A percentile compares a stretch with the other conserved stretches of the same genome.
Conservation (phyloP, 2,888 invertebrate genomes). For the Hypsopygia costalis region DNA sequence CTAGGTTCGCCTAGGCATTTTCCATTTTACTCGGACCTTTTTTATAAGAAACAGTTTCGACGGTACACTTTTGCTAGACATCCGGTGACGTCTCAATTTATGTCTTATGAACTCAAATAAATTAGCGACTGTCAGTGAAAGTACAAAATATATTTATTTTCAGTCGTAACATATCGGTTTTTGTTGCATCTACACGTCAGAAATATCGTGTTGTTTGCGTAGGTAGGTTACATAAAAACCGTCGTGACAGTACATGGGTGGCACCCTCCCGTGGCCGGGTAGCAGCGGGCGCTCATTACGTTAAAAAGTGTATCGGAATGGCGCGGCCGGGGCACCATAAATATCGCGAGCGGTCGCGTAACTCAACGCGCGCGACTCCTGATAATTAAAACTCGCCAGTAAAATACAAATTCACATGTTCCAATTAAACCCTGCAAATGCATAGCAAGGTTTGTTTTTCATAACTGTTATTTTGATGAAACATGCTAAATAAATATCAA, state of each 20-base stretch:
- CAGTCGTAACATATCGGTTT: no score
- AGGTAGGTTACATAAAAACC: slow-evolving; percentile 20
- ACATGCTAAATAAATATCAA: no score
- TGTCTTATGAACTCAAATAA: no score
- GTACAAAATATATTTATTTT: no score
- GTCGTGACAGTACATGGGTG: slow-evolving; percentile 31
- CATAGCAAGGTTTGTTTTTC: slow-evolving; percentile 55
- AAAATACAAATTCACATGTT: slow-evolving; percentile 77
- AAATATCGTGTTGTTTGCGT: neutral
- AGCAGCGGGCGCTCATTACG: slow-evolving; percentile 70
- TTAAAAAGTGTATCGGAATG: slow-evolving; percentile 79
- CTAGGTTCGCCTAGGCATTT: no score
- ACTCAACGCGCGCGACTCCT: slow-evolving; percentile 74
- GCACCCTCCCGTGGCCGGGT: slow-evolving; percentile 33
- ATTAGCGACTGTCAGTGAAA: no score
- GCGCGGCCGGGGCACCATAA: slow-evolving; percentile 64
- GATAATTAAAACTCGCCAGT: slow-evolving; percentile 80
- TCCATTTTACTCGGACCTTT: no score
- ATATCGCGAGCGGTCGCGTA: slow-evolving; percentile 80
- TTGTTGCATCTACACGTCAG: no score
- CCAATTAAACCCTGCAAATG: slow-evolving; percentile 73
- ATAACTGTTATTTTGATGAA: no score
- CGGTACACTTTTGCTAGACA: no score
- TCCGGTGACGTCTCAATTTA: no score
- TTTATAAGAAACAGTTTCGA: no score